Percentiles rank a stretch among this genome's conserved stretches.
Conservation (phyloP, 2,113 vertebrate species). For the Cisticola juncidis region DNA sequence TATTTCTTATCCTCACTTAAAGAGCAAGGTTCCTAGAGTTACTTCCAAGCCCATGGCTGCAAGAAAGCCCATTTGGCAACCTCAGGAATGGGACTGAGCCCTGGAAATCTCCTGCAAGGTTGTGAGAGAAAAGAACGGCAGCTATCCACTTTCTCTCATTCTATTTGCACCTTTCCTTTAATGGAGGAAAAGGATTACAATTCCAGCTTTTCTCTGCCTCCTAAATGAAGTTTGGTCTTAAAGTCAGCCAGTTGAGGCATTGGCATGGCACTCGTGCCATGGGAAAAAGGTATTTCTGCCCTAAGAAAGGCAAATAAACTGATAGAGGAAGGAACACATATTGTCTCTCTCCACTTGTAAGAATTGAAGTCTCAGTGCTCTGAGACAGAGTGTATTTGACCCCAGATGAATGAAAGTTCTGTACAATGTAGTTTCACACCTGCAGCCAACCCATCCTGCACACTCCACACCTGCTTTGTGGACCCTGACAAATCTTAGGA, state of each 20-base stretch:
- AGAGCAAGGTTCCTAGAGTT: not conserved
- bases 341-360: not conserved
- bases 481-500: not conserved
- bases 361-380: not conserved
- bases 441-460: not conserved
- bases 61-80: not conserved
- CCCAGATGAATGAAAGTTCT: not conserved
- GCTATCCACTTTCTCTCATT: not conserved
- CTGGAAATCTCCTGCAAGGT: not conserved
- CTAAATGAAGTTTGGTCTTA: not conserved
- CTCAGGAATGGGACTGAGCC: not conserved
- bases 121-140: not conserved
- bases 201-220: not conserved
- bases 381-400: not conserved
- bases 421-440: not conserved
- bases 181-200: not conserved
- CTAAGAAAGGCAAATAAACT: not conserved
- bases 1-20: not conserved
- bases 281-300: not conserved
- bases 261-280: rapidly evolving
- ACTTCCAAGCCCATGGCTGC: not conserved
- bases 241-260: not conserved
- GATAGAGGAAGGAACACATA: not conserved
- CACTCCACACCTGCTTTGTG: not conserved
- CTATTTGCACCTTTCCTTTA: not conserved